These are phyloP conservation scores for Paracentrotus lividus DNA, from an alignment of 53 echinoderm and acorn worm species.

Conservation along the genomic window DNA sequence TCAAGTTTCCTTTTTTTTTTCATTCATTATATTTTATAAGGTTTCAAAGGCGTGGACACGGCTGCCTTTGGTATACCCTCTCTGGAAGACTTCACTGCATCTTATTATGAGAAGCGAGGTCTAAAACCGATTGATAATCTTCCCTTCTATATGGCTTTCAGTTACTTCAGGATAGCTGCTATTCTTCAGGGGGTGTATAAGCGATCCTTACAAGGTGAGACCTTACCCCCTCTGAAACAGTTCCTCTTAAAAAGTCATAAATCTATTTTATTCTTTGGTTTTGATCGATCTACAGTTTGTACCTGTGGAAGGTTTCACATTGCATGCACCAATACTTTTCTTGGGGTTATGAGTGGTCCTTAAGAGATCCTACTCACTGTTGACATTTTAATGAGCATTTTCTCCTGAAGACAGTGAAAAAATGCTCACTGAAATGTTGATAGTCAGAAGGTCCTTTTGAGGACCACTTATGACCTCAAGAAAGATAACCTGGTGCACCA, in stretches of 20 bases:
- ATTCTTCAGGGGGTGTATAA: conserved; percentile 97
- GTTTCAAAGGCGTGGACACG: conserved; percentile 80
- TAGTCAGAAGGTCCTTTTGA: no score
- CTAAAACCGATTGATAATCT: conserved; percentile 84
- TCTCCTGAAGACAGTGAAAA: no score
- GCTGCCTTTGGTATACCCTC: conserved; percentile 86
- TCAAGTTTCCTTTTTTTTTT: neutral
- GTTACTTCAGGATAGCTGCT: conserved; percentile 94
- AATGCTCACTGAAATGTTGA: no score
- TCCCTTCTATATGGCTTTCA: conserved; percentile 94
- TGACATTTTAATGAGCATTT: no score
- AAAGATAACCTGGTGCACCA: no score
- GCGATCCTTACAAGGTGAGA: conserved; percentile 88
- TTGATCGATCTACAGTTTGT: no score
- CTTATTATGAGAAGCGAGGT: conserved; percentile 85
- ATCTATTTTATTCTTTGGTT: neutral
- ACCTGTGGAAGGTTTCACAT: no score
- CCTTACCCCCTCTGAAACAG: no score
- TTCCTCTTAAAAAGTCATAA: neutral
- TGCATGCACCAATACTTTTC: no score
- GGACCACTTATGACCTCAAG: no score
- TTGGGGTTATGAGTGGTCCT: no score
- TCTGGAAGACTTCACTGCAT: conserved; percentile 76
- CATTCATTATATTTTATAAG: conserved; percentile 55
- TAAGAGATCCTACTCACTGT: no score